Evolutionary conservation across 1,140 invertebrate species (phyloP).

Genomic region (Ips typographus): DNA sequence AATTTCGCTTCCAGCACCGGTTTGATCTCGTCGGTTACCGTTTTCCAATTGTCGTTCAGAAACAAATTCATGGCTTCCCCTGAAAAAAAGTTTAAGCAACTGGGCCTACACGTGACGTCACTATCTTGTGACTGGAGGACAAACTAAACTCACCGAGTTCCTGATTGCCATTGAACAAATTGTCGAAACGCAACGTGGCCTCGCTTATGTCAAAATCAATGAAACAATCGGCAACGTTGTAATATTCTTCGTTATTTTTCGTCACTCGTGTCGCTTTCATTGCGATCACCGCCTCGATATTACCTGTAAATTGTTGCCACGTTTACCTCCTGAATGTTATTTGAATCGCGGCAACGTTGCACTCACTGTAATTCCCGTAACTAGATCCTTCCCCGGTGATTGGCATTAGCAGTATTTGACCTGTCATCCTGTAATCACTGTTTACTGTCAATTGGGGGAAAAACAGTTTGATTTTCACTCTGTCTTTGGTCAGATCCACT

Average conservation of each 20-base stretch:
- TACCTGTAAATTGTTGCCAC: constrained; percentile 51
- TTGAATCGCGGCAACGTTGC: background rate
- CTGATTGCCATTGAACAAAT: constrained; percentile 70
- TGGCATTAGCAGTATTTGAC: constrained; percentile 64
- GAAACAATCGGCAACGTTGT: constrained; percentile 62
- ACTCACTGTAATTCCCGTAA: constrained; percentile 61
- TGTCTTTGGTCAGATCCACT: constrained; percentile 56
- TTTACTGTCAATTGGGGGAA: constrained; percentile 59
- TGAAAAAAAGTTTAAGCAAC: constrained; percentile 43
- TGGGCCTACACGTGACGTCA: background rate
- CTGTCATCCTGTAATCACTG: constrained; percentile 59
- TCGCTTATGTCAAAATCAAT: constrained; percentile 63
- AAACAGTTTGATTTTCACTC: constrained; percentile 53
- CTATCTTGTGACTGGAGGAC: background rate
- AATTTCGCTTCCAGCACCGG: constrained; percentile 59
- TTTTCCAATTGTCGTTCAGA: constrained; percentile 65
- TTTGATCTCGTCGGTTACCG: constrained; percentile 61
- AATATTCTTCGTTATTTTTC: constrained; percentile 55
- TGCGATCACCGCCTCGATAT: constrained; percentile 62
- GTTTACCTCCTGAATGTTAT: background rate
- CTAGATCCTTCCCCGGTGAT: constrained; percentile 60
- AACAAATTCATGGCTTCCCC: constrained; percentile 63
- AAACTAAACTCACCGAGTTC: constrained; percentile 56
- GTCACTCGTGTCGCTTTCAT: constrained; percentile 60
- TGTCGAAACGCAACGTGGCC: constrained; percentile 63